phyloP scores from a whole-genome alignment of 2,888 invertebrate species.

The Agrochola macilenta region DNA sequence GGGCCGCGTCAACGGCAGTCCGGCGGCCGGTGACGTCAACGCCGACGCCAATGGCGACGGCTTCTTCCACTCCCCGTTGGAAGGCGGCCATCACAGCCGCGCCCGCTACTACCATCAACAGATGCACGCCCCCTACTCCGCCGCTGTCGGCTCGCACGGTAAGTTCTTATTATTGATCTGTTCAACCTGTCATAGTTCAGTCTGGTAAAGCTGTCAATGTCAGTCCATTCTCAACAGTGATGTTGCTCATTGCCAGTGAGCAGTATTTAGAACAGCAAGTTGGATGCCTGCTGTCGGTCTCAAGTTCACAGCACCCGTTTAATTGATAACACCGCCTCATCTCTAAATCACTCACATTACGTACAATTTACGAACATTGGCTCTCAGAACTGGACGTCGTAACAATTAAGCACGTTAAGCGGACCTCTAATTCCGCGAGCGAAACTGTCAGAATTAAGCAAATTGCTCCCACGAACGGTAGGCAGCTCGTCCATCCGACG shows the following conservation, averaged over 20 bases:
- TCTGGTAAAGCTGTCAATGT: slow-evolving; percentile 15
- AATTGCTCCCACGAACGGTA: slow-evolving; percentile 82
- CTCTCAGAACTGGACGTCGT: slow-evolving; percentile 73
- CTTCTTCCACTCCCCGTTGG: slow-evolving; percentile 90
- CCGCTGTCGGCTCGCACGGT: slow-evolving; percentile 90
- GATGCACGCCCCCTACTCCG: slow-evolving; percentile 90
- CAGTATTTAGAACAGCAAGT: slow-evolving; percentile 2
- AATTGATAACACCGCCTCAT: slow-evolving; percentile 51
- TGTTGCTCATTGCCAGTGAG: not conserved
- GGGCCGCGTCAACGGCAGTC: slow-evolving; percentile 89
- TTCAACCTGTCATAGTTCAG: slow-evolving; percentile 7
- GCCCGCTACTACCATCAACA: slow-evolving; percentile 91
- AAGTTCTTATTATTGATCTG: slow-evolving; percentile 66
- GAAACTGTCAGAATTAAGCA: slow-evolving; percentile 83
- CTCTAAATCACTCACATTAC: slow-evolving; percentile 61
- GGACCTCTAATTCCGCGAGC: slow-evolving; percentile 74
- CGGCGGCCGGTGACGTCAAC: slow-evolving; percentile 86
- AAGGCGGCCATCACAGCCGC: slow-evolving; percentile 89
- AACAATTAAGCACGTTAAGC: slow-evolving; percentile 80
- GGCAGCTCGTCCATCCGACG: slow-evolving; percentile 77
- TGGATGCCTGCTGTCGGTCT: slow-evolving; percentile 1
- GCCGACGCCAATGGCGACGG: slow-evolving; percentile 89
- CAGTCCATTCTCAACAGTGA: not conserved
- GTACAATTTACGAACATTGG: slow-evolving; percentile 69
- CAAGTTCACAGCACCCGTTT: slow-evolving; percentile 37